These are phyloP conservation scores for Pseudochirops corinnae DNA, from an alignment of 2,797 vertebrate species.

Conservation along the genomic window DNA sequence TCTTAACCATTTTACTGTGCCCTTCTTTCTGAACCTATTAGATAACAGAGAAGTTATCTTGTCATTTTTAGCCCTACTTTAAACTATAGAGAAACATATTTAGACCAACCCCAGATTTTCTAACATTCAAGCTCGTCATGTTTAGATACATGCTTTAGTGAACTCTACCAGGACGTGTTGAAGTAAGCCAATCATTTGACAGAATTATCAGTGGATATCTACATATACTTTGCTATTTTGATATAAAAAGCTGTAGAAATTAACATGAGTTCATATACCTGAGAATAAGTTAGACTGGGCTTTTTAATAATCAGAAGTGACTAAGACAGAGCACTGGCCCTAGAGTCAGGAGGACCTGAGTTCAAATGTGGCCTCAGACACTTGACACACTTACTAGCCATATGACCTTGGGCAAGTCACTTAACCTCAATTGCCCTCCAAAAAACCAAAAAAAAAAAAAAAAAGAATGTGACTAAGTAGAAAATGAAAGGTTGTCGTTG, in stretches of 20 bases:
- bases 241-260: not conserved
- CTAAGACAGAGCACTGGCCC: not conserved
- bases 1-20: not conserved
- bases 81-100: not conserved
- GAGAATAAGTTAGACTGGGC: too few relatives aligned
- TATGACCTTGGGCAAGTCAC: too few relatives aligned
- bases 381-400: too few relatives aligned
- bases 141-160: not conserved
- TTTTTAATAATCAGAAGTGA: not conserved
- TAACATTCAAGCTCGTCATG: not conserved
- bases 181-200: not conserved
- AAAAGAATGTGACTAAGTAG: too few relatives aligned
- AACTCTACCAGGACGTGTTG: not conserved
- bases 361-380: too few relatives aligned
- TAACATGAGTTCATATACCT: not conserved
- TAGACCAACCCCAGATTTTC: not conserved
- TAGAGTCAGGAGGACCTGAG: not conserved
- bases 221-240: not conserved
- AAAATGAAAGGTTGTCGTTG: too few relatives aligned
- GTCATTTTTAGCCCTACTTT: not conserved
- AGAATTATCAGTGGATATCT: fast-evolving
- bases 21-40: not conserved
- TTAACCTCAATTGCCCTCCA: too few relatives aligned
- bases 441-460: too few relatives aligned
- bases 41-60: not conserved